phyloP scores from a whole-genome alignment of 1,140 invertebrate genomes.

The Cotesia glomerata region DNA sequence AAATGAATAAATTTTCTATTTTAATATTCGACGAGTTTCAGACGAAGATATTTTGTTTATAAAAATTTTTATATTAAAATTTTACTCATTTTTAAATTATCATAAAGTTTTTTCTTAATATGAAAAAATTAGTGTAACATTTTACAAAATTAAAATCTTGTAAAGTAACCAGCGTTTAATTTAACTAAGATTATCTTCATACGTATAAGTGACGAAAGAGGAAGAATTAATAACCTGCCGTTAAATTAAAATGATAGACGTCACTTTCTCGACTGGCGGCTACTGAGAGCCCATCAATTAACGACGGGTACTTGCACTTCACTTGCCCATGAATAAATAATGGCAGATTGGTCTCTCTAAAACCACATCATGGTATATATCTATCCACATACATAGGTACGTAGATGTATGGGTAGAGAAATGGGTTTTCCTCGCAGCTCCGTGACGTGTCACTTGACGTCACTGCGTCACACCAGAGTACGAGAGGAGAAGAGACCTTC shows the following conservation, averaged over 20 bases:
- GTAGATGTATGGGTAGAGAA: neutral
- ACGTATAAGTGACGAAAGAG: slow-evolving; percentile 12
- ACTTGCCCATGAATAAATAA: slow-evolving; percentile 61
- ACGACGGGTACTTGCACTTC: slow-evolving; percentile 53
- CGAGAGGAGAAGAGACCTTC: slow-evolving; percentile 26
- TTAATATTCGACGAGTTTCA: too few species aligned
- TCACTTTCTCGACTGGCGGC: slow-evolving; percentile 55
- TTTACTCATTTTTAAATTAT: too few species aligned
- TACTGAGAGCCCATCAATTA: slow-evolving; percentile 61
- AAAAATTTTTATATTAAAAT: too few species aligned
- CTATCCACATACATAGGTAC: neutral
- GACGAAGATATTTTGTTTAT: too few species aligned
- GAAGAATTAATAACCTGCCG: slow-evolving; percentile 53
- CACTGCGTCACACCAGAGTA: slow-evolving; percentile 16
- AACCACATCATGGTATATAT: slow-evolving; percentile 8
- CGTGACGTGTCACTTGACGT: slow-evolving; percentile 37
- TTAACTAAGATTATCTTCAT: neutral
- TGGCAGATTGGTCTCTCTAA: slow-evolving; percentile 33
- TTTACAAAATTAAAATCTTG: neutral
- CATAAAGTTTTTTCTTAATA: neutral
- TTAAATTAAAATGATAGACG: slow-evolving; percentile 62
- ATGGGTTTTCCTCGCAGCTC: slow-evolving; percentile 11
- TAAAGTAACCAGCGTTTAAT: slow-evolving; percentile 10
- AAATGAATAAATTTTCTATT: neutral
- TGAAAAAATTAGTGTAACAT: neutral